Conservation (phyloP, 2,888 invertebrate genomes). For the Melanchra persicariae region DNA sequence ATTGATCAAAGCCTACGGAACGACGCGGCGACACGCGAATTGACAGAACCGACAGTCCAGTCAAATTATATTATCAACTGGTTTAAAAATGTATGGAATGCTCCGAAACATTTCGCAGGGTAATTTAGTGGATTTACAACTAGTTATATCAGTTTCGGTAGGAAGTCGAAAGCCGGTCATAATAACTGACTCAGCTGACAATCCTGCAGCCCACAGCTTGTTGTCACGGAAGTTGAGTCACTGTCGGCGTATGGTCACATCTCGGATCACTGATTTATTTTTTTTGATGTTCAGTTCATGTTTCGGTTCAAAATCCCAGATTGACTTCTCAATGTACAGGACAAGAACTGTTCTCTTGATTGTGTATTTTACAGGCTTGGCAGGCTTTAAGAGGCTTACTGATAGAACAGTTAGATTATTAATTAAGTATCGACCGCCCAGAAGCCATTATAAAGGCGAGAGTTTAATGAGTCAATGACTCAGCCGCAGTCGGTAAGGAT, state of each 20-base stretch:
- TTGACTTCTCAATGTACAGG: background rate
- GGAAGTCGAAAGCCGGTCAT: slow-evolving; percentile 26
- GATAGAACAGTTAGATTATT: slow-evolving; percentile 7
- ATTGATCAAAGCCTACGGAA: slow-evolving; percentile 31
- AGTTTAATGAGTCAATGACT: slow-evolving; percentile 44
- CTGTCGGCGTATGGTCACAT: slow-evolving; percentile 20
- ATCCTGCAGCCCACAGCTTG: slow-evolving; percentile 19
- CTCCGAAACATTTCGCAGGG: background rate
- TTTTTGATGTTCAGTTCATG: background rate
- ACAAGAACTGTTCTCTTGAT: background rate
- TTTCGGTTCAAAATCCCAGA: slow-evolving; percentile 8
- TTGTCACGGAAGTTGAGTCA: slow-evolving; percentile 51
- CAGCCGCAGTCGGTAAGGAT: slow-evolving; percentile 32
- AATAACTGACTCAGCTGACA: slow-evolving; percentile 31
- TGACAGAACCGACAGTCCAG: background rate
- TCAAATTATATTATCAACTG: background rate
- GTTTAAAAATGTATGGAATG: background rate
- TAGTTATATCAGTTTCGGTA: slow-evolving; percentile 5
- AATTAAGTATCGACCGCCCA: slow-evolving; percentile 24
- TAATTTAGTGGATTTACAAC: background rate
- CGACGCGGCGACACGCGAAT: slow-evolving; percentile 10
- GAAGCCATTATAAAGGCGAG: slow-evolving; percentile 44
- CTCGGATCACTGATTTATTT: slow-evolving; percentile 11
- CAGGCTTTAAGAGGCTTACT: slow-evolving; percentile 1
- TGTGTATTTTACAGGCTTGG: background rate